Base-by-base conservation (phyloP, 1,140 invertebrate genomes). In the Bombus consobrinus region DNA sequence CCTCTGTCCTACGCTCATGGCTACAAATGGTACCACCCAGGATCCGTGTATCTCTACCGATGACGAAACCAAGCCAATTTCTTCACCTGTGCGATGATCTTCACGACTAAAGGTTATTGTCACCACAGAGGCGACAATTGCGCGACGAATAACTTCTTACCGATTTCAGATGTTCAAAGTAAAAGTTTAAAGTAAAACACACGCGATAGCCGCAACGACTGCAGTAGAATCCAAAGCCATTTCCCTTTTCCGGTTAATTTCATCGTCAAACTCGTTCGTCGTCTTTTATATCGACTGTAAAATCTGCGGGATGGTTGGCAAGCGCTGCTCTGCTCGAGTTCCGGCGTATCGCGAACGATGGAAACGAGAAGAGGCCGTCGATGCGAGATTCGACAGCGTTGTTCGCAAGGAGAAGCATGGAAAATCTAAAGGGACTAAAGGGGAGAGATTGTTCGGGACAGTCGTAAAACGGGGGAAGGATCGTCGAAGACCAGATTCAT, bases 21-120 rank as follows among this genome's bases (percentile, higher is more conserved):
- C 9, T 89, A 90, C 69, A 89, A 80, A 47, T 91, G 79, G 86
- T 37, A 84, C 1, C 75, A 92, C n/a, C 91, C 89, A 2, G 86
- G 88, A 32, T 73, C 78, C 15, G 15, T 81, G 47, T 90, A 89
- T 39, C 2, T 71, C 34, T 89, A 89, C 57, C 87, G 47, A 87
- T 64, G n/a, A 62, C 5, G 47, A 10, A 25, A 15, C 15, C 28
- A 13, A 3, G 6, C 34, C 9, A n/a, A 18, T 4, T 1, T 34
- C 10, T 28, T 25, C 28, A 13, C 1, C 41, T 0, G 0, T 8
- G 28, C 64, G 4, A 34, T 2, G 0, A 37, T 10, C 10, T 34
- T 22, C 22, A 2, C 6, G 28, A n/a, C 59, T n/a, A 4, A 62
- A 13, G 47, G 22, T 53, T 15, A 6, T 53, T 6, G n/a, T n/a